Conservation (phyloP, 2,888 invertebrate genomes). For the Lasioglossum oenotherae region DNA sequence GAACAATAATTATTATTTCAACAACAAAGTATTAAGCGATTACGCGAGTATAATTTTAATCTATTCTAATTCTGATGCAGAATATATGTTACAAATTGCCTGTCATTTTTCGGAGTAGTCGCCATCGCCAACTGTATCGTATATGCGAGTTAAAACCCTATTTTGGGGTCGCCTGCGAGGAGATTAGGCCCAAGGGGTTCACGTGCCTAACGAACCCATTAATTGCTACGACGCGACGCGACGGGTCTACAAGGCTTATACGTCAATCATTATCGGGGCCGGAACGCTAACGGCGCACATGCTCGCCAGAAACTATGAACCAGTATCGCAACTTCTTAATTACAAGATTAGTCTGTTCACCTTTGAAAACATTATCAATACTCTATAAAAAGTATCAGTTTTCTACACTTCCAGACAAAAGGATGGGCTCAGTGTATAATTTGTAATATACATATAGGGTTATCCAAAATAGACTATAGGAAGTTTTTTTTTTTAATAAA, state of each 20-base stretch:
- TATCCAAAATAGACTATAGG: too few species aligned
- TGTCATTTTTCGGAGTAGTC: not conserved
- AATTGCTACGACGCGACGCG: not conserved
- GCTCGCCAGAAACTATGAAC: not conserved
- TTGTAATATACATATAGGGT: not conserved
- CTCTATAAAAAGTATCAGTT: not conserved
- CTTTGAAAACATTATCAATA: not conserved
- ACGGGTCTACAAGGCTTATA: not conserved
- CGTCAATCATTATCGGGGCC: not conserved
- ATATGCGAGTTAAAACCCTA: not conserved
- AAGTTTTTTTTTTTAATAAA: too few species aligned
- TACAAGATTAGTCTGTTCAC: not conserved
- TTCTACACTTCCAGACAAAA: not conserved
- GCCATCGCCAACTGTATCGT: not conserved
- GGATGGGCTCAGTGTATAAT: not conserved
- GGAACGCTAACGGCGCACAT: not conserved
- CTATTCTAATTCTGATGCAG: not conserved
- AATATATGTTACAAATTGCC: not conserved
- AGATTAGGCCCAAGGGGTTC: constrained; percentile 6
- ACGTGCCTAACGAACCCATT: constrained; percentile 3
- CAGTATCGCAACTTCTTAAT: not conserved
- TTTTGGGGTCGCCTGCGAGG: not conserved
- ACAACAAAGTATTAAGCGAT: not conserved
- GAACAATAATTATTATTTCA: not conserved
- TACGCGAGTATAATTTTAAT: not conserved